Percentiles rank a stretch among this genome's conserved stretches.
Evolutionary conservation across 2,113 vertebrate genomes (phyloP).

Genomic region (Hippocampus comes): DNA sequence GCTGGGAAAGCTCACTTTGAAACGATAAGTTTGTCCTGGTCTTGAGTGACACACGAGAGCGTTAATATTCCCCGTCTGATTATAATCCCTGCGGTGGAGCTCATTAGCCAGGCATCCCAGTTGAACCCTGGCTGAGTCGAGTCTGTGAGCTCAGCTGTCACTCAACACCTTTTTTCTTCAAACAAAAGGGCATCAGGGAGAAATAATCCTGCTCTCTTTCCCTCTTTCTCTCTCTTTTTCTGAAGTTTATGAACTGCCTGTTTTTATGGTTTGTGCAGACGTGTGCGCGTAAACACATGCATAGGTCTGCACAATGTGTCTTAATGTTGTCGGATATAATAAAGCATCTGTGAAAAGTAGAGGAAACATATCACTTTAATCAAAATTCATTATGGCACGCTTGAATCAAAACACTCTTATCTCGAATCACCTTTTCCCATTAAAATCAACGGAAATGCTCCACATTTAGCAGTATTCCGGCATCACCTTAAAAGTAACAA

Average conservation of each 20-base stretch:
- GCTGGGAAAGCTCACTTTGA: slow-evolving; percentile 47
- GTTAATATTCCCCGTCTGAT: slow-evolving; percentile 73
- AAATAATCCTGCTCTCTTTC: slow-evolving; percentile 62
- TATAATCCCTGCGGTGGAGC: slow-evolving; percentile 72
- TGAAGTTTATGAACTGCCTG: slow-evolving; percentile 38
- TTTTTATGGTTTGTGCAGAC: slow-evolving; percentile 50
- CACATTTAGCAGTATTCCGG: too few relatives aligned
- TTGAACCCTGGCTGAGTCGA: slow-evolving; percentile 72
- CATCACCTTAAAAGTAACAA: too few relatives aligned
- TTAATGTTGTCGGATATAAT: slow-evolving; percentile 34
- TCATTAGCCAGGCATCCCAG: slow-evolving; percentile 76
- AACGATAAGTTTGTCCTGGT: slow-evolving; percentile 57
- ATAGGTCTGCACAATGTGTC: slow-evolving; percentile 4
- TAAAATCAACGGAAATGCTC: too few relatives aligned
- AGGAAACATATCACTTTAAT: background rate
- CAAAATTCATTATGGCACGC: background rate
- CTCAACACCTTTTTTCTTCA: slow-evolving; percentile 71
- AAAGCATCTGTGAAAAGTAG: slow-evolving; percentile 18
- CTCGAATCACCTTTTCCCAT: too few relatives aligned
- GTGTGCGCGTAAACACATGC: slow-evolving; percentile 22
- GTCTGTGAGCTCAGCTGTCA: slow-evolving; percentile 70
- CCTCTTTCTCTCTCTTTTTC: slow-evolving; percentile 23
- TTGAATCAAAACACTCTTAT: background rate
- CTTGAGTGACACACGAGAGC: slow-evolving; percentile 71
- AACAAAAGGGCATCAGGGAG: slow-evolving; percentile 63